Conservation (phyloP, 2,797 vertebrate genomes). For the Artibeus jamaicensis region DNA sequence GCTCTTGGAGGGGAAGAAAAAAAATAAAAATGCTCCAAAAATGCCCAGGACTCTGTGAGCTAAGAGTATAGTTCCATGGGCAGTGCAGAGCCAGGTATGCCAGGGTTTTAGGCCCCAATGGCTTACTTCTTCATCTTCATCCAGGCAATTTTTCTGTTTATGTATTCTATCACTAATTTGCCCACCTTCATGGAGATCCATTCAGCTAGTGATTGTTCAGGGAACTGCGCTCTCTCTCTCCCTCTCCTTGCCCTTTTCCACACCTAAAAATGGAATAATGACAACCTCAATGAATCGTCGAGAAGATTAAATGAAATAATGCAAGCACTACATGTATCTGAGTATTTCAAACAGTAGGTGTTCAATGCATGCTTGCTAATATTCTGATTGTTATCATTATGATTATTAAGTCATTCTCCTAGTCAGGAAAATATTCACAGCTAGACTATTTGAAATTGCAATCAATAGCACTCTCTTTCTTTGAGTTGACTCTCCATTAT, state of each 20-base stretch:
- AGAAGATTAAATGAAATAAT: not conserved
- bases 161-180: not conserved
- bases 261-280: not conserved
- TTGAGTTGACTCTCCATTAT: not conserved
- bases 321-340: not conserved
- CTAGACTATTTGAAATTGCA: not conserved
- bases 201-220: not conserved
- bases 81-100: not conserved
- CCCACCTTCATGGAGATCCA: not conserved
- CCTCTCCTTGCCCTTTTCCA: not conserved
- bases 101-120: not conserved
- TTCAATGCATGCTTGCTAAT: not conserved
- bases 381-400: not conserved
- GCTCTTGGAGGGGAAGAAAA: not conserved
- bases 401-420: not conserved
- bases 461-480: not conserved
- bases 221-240: not conserved
- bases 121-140: not conserved
- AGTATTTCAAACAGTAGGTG: not conserved
- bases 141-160: not conserved
- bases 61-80: not conserved
- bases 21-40: not conserved
- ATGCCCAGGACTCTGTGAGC: not conserved
- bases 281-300: not conserved
- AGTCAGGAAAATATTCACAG: not conserved